These are phyloP conservation scores for Ptilodon capucinus DNA, from an alignment of 2,888 invertebrate species.

Conservation along the genomic window DNA sequence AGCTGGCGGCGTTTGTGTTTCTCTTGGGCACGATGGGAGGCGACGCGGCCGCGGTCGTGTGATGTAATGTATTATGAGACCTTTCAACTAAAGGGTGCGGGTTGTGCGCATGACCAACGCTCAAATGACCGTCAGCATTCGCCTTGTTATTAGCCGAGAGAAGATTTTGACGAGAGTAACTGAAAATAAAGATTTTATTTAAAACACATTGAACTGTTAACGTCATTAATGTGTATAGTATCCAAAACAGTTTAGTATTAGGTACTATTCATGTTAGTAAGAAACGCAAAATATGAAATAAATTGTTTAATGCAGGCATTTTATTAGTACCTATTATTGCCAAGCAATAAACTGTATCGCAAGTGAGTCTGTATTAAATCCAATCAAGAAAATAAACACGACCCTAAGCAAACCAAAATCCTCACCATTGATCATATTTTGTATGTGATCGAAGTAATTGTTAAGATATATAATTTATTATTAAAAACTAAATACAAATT, in stretches of 20 bases:
- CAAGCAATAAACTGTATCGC: conserved; percentile 1
- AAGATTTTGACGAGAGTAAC: conserved; percentile 94
- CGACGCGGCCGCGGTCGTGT: conserved; percentile 55
- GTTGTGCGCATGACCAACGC: conserved; percentile 55
- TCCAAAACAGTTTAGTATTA: conserved; percentile 3
- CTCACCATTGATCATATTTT: conserved; percentile 48
- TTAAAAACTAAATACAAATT: conserved; percentile 28
- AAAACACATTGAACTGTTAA: neutral
- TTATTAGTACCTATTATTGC: conserved; percentile 3
- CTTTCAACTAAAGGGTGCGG: conserved; percentile 80
- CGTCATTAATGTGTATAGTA: neutral
- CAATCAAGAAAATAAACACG: conserved; percentile 6
- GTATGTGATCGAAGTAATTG: conserved; percentile 21
- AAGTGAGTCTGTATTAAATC: neutral
- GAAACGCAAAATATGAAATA: conserved; percentile 17
- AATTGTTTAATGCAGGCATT: conserved; percentile 14
- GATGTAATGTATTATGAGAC: conserved; percentile 78
- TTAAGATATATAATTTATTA: conserved; percentile 36
- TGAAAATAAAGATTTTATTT: conserved; percentile 66
- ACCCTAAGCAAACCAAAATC: conserved; percentile 41
- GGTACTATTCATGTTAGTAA: conserved; percentile 31
- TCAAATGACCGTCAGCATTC: conserved; percentile 83
- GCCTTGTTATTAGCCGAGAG: conserved; percentile 89
- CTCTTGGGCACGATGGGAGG: conserved; percentile 62
- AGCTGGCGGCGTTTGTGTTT: conserved; percentile 55